Evolutionary conservation across 2,113 vertebrate species (phyloP), one percentile per base, ranked within the genome.

Genomic region (Daubentonia madagascariensis): DNA sequence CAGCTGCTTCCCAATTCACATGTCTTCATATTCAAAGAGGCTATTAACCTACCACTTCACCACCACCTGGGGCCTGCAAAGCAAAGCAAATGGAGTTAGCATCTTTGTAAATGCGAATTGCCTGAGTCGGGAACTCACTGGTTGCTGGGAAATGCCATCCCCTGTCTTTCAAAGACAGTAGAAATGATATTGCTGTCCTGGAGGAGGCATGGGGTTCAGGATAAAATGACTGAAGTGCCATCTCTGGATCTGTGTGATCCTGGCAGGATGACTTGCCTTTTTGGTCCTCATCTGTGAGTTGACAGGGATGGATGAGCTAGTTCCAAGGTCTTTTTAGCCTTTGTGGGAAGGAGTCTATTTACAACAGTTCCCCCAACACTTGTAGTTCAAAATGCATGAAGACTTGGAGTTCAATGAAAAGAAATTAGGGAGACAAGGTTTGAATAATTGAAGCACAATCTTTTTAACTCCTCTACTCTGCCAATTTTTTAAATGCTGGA

Each of bases 1-100:
- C 92, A 89, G 85, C 85, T 93, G 95, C 93, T 91, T 96, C 8
- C 81, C 54, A 54, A 59, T 88, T 84, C 32, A 16, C 65, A 25
- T 12, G 73, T 93, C 93, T 96, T 83, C 48, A 40, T 95, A 86
- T 89, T 97, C 85, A 89, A 94, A 96, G 91, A 94, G 32, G 78
- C 89, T 85, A 40, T 97, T 96, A 98, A 91, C 89, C 75, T 88
- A 57, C 59, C 68, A 8, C 10, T 28, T 79, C 30, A 18, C 54
- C 35, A 43, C 73, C 90, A 91, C 93, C 98, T 93, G 91, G 72
- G 85, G 65, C 72, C 95, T 67, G 45, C 75, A 72, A 65, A 72
- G 59, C 84, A 57, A 32, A 50, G 20, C 73, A 61, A 72, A 85
- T 35, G 52, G 85, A 97, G 84, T 92, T 32, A 37, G 14, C 32